Percentiles rank a stretch among this genome's conserved stretches.
Evolutionary conservation across 2,113 vertebrate species (phyloP).

Genomic region (Hippocampus comes): DNA sequence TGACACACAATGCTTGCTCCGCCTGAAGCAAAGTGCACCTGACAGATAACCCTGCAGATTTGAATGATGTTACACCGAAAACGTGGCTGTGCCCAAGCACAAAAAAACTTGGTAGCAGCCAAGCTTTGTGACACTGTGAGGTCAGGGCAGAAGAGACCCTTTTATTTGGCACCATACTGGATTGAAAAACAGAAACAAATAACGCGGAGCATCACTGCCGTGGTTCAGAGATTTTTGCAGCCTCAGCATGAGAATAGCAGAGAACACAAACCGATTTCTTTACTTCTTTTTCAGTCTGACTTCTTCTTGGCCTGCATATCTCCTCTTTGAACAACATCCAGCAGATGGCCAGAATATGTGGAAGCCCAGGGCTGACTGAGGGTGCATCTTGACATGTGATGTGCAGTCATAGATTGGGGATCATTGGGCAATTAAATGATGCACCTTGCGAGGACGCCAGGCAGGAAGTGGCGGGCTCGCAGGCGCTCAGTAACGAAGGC

Average conservation of each 20-base stretch:
- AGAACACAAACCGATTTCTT: slow-evolving; percentile 45
- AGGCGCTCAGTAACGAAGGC: slow-evolving; percentile 97
- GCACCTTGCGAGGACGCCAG: slow-evolving; percentile 99
- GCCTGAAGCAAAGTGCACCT: slow-evolving; percentile 61
- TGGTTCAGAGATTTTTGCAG: slow-evolving; percentile 31
- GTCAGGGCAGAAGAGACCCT: not conserved
- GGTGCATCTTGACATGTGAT: slow-evolving; percentile 94
- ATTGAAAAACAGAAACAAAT: not conserved
- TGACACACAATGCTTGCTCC: slow-evolving; percentile 41
- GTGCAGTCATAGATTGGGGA: slow-evolving; percentile 93
- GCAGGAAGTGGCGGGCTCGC: slow-evolving; percentile 88
- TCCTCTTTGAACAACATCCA: slow-evolving; percentile 57
- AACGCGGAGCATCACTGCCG: slow-evolving; percentile 4
- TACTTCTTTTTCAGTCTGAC: not conserved
- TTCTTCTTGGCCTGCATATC: slow-evolving; percentile 38
- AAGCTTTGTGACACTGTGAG: not conserved
- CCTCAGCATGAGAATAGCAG: slow-evolving; percentile 62
- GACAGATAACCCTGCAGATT: slow-evolving; percentile 64
- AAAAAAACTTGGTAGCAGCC: not conserved
- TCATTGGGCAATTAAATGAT: slow-evolving; percentile 99
- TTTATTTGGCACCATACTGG: not conserved
- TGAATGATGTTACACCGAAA: slow-evolving; percentile 50
- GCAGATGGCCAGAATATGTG: slow-evolving; percentile 80
- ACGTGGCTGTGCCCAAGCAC: not conserved
- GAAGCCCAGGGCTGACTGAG: slow-evolving; percentile 82